Conservation (phyloP, 2,113 vertebrate genomes). For the Myiagra hebetior region DNA sequence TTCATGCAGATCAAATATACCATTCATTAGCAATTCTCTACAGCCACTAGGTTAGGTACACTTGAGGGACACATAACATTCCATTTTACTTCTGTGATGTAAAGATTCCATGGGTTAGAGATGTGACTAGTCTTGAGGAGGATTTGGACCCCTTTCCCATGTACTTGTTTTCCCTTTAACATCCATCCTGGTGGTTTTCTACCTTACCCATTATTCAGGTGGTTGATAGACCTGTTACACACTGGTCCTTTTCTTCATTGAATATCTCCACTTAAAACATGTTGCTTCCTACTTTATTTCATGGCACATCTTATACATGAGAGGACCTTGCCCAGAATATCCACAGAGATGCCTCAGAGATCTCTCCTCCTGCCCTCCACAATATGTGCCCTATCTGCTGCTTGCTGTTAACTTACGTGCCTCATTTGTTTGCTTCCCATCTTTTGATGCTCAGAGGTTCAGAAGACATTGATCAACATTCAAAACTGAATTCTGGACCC, state of each 20-base stretch:
- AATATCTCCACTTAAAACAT: not conserved
- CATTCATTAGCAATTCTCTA: not conserved
- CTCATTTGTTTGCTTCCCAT: not conserved
- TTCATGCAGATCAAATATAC: not conserved
- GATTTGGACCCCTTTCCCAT: not conserved
- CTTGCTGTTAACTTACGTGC: rapidly evolving
- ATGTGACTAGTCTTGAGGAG: not conserved
- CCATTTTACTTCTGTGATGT: not conserved
- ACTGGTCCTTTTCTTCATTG: not conserved
- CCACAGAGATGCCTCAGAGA: not conserved
- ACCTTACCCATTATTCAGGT: not conserved
- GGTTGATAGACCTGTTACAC: not conserved
- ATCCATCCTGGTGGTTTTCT: not conserved
- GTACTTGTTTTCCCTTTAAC: not conserved
- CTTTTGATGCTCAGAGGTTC: not conserved
- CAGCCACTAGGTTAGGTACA: not conserved
- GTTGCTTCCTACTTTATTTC: not conserved
- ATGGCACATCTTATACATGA: not conserved
- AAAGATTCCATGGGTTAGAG: not conserved
- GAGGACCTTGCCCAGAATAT: not conserved
- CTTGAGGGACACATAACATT: not conserved
- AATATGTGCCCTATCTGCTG: rapidly evolving
- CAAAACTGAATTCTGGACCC: not conserved
- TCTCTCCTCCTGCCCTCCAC: not conserved
- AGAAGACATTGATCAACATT: not conserved